Conservation (phyloP, 2,113 vertebrate species). For the Myotis brandtii region DNA sequence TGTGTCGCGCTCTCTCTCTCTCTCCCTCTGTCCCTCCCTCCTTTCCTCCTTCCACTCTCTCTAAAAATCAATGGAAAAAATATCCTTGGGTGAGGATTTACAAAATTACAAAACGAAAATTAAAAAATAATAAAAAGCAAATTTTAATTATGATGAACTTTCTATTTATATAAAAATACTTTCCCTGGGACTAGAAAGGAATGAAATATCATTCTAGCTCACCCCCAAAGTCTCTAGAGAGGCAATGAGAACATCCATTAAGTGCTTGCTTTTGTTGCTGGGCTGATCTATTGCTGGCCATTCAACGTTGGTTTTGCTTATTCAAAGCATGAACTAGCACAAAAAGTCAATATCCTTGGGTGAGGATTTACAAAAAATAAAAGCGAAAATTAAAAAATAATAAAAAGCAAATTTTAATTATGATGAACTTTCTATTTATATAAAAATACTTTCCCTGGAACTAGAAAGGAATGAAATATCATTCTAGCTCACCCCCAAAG, state of each 20-base stretch:
- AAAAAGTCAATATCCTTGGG: too few species aligned
- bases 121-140: neutral
- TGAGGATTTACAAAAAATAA: too few species aligned
- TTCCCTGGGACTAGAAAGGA: neutral
- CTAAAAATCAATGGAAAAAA: too few species aligned
- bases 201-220: neutral
- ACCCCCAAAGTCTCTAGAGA: neutral
- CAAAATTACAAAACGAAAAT: too few species aligned
- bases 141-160: conserved; percentile 6
- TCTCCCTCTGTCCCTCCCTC: too few species aligned
- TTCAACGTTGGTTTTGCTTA: neutral
- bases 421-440: neutral
- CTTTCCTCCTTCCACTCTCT: too few species aligned
- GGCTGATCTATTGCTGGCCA: neutral
- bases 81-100: too few species aligned
- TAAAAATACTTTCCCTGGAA: neutral
- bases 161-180: neutral
- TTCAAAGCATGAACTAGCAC: neutral
- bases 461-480: neutral
- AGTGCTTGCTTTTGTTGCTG: neutral
- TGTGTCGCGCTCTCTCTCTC: too few species aligned
- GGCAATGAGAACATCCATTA: neutral
- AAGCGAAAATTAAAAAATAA: neutral
- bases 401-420: conserved; percentile 15
- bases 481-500: neutral